These are phyloP conservation scores for Fulica atra DNA, from an alignment of 2,113 vertebrate species.

Conservation along the genomic window DNA sequence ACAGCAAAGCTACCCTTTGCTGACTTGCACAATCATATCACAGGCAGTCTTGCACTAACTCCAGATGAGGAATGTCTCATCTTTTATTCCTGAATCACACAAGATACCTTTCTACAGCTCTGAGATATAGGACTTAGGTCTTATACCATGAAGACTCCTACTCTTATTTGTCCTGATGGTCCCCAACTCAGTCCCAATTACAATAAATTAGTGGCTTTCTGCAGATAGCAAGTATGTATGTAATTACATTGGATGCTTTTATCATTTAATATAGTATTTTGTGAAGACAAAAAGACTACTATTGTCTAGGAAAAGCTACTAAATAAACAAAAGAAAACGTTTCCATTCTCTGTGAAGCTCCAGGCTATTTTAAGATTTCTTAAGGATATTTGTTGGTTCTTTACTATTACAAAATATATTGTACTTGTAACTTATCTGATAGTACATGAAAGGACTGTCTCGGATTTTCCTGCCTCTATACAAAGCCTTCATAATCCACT, in stretches of 20 bases:
- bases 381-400: neutral
- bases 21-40: neutral
- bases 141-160: neutral
- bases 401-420: neutral
- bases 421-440: neutral
- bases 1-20: neutral
- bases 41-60: neutral
- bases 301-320: neutral
- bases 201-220: neutral
- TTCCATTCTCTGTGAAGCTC: neutral
- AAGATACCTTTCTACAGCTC: neutral
- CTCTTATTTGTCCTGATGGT: neutral
- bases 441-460: neutral
- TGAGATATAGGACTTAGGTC: neutral
- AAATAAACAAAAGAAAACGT: neutral
- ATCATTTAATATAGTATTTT: neutral
- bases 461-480: neutral
- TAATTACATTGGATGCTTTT: neutral
- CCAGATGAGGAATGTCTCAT: neutral
- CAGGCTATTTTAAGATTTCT: neutral
- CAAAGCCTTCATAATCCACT: neutral
- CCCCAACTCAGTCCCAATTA: neutral
- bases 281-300: neutral
- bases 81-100: neutral
- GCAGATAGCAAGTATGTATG: neutral